Conservation (phyloP, 2,113 vertebrate species). For the Dolichotis patagonum region DNA sequence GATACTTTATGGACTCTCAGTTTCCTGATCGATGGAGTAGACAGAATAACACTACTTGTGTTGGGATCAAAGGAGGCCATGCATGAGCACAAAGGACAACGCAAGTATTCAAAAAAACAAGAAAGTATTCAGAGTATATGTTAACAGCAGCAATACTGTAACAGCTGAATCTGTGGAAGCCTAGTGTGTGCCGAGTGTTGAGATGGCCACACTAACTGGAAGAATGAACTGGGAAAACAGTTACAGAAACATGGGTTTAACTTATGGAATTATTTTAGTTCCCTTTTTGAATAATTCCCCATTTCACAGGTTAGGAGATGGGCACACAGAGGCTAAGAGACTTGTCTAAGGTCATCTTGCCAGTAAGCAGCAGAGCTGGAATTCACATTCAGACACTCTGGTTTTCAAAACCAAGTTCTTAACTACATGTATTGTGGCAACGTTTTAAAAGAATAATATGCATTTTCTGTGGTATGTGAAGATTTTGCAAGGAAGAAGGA, state of each 20-base stretch:
- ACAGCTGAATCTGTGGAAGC: background rate
- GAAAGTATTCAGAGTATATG: background rate
- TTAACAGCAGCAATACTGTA: too few relatives aligned
- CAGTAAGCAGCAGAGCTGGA: background rate
- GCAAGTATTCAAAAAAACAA: too few relatives aligned
- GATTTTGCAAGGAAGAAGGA: conserved; percentile 24
- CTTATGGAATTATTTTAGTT: background rate
- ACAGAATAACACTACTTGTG: background rate
- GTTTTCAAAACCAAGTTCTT: background rate
- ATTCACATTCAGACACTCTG: background rate
- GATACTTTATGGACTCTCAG: background rate
- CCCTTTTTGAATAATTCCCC: background rate
- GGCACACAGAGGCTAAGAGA: background rate
- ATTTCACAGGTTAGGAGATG: background rate
- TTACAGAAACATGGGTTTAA: background rate
- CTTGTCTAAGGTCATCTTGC: background rate
- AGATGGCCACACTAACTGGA: background rate
- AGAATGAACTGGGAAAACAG: background rate
- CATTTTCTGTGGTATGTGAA: conserved; percentile 36
- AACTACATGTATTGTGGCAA: background rate
- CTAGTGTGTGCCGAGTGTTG: background rate
- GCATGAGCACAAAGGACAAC: background rate
- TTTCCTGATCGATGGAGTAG: background rate
- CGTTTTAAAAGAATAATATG: background rate
- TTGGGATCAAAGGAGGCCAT: background rate